Base-by-base conservation (phyloP, 2,888 invertebrate genomes). In the Helleia helle region DNA sequence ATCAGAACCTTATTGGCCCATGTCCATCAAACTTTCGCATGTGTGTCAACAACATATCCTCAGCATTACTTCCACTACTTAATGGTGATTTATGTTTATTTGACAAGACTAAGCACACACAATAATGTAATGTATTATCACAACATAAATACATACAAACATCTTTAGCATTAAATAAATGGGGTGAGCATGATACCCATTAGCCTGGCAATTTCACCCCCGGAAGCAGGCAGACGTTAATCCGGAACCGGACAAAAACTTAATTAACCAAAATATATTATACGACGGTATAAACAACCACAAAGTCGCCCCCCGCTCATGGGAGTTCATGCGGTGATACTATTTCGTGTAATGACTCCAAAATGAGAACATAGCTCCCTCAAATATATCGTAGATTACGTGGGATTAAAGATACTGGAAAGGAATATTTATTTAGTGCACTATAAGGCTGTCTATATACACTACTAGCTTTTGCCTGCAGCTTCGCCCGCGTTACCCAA, bases 311-410 rank as follows among this genome's bases (percentile, higher is more conserved):
- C 73, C 76, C 75, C 74, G 65, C 80, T 71, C 74, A 49, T 36
- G 81, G 65, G 81, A 80, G 69, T 70, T 74, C 62, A 70, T 67
- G 71, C 74, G 81, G 74, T 76, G 80, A 80, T 81, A 81, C 81
- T 79, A 77, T 80, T 81, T 72, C 83, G 83, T 57, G 55, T 54
- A 62, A 56, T 27, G 28, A 45, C 43, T 22, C 18, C 7, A 25
- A 29, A 36, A 29, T 42, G 31, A 28, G 36, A 9, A 5, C 83
- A 83, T 84, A 69, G 68, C 65, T 64, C 66, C 69, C 71, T 62
- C 61, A 66, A 69, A 71, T 74, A 71, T 67, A 18, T 17, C 17
- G 31, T 31, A 6, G 31, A 18, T 30, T 5, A 7, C 31, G 34
- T 28, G 41, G 4, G 12, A 11, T 27, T 26, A 34, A 27, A 13